These are phyloP conservation scores for Bellardia pandia DNA, from an alignment of 2,888 invertebrate genomes.

Conservation along the genomic window DNA sequence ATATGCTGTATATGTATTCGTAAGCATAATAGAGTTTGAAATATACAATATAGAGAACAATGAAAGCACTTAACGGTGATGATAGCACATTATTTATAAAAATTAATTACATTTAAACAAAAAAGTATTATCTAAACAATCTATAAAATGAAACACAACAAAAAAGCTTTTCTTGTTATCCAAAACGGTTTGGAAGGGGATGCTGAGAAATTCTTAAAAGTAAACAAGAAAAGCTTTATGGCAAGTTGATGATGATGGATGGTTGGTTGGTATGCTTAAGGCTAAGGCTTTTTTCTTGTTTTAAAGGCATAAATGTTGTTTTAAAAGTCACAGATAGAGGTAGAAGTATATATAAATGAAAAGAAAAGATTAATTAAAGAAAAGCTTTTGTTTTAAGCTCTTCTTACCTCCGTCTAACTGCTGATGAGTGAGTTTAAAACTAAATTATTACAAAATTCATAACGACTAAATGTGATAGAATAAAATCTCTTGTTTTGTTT, in stretches of 20 bases:
- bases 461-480: constrained; percentile 68
- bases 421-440: constrained; percentile 58
- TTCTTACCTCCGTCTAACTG: constrained; percentile 22
- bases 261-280: constrained; percentile 49
- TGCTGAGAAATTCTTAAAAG: background rate
- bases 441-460: constrained; percentile 67
- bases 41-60: constrained; percentile 80
- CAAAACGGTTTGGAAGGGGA: constrained; percentile 39
- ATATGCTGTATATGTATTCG: constrained; percentile 71
- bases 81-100: constrained; percentile 69
- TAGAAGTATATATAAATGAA: constrained; percentile 60
- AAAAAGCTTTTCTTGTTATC: constrained; percentile 61
- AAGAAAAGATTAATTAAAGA: constrained; percentile 41
- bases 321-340: constrained; percentile 53
- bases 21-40: constrained; percentile 74
- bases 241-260: constrained; percentile 76
- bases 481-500: constrained; percentile 66
- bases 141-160: constrained; percentile 65
- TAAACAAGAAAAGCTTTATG: constrained; percentile 77
- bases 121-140: constrained; percentile 38
- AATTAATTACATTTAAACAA: constrained; percentile 46
- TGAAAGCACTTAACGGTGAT: constrained; percentile 79
- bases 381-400: constrained; percentile 52
- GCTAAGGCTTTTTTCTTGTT: constrained; percentile 57
- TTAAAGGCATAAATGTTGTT: background rate